Evolutionary conservation across 2,113 vertebrate species (phyloP), one percentile per base, ranked within the genome.

Genomic region (Geococcyx californianus): DNA sequence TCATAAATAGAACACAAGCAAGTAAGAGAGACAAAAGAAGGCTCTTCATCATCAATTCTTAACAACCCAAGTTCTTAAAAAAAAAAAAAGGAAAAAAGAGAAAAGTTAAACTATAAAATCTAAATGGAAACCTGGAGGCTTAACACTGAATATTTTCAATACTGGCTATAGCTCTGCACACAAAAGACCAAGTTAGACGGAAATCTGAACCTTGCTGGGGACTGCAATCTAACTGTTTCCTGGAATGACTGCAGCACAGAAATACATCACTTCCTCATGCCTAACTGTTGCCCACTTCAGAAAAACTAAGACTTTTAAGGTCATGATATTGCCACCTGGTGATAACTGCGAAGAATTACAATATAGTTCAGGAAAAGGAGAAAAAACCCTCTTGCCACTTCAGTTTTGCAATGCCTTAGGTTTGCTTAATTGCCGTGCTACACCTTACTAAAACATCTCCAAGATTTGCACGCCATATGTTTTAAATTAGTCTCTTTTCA

Each of bases 211-310:
- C 44, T 88, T 78, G 31, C 56, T 80, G 20, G 19, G 26, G n/a
- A 64, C 18, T 68, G 31, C 31, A 93, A 90, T 19, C 17, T 21
- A 74, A 38, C 79, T 52, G 18, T 94, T 97, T 97, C 94, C 96
- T 95, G 95, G 5, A 86, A 42, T 1, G 82, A 52, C 25, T 88
- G 76, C 83, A 72, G 89, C 40, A 52, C 19, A 45, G 11, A 13
- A 47, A 84, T 25, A 93, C 95, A 96, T 96, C 94, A 97, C 93
- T 97, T 97, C 96, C 96, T 95, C 14, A 3, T 54, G 45, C 9
- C 13, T 60, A 64, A 93, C 44, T 58, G 60, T 62, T 64, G 10
- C 23, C 6, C 29, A 36, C 10, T 78, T 86, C 23, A 36, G 40
- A 81, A 95, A 92, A 42, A 92, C 44, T 4, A 8, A 17, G 26